Evolutionary conservation across 2,113 vertebrate genomes (phyloP), one percentile per base, ranked within the genome.

Genomic region (Coryphaenoides rupestris): DNA sequence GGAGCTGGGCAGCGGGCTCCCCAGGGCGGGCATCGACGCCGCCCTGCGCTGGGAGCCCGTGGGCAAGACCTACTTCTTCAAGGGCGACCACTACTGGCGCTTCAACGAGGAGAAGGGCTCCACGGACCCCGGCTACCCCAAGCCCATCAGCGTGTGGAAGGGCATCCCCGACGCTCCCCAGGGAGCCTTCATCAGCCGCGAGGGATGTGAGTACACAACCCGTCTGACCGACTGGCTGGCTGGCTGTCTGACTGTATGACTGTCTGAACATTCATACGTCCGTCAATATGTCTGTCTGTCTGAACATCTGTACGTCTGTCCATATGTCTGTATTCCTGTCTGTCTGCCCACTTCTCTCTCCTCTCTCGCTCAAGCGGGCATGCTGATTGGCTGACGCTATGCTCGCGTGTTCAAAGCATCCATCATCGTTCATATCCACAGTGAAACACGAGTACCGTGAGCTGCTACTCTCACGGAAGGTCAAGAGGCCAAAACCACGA

Each of bases 41-140:
- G 97, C 95, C 5, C 89, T 99, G 71, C 94, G 96, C 26, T 99
- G 97, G 97, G 97, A 99, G 76, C 93, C 94, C 0, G 92, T 97
- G 0, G 96, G 95, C 33, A 99, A 99, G 75, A 99, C 97, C 1
- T 99, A 98, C 88, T 99, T 99, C 89, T 99, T 99, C 89, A 97
- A 96, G 83, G 96, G 95, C 0, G 93, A 97, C 84, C 92, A 93
- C 83, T 99, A 99, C 85, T 99, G 97, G 97, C 92, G 97, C 65
- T 99, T 95, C 88, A 98, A 97, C 0, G 97, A 99, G 84, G 97
- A 99, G 80, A 95, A 94, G 77, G 86, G 85, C 58, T 90, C 93
- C 0, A 93, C 92, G 0, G 97, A 99, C 77, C 93, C 95, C 0
- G 96, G 95, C 3, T 99, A 99, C 84, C 97, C 97, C 52, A 98